Evolutionary conservation across 2,888 invertebrate genomes (phyloP), one percentile per base, ranked within the genome.

Genomic region (Xanthia togata): DNA sequence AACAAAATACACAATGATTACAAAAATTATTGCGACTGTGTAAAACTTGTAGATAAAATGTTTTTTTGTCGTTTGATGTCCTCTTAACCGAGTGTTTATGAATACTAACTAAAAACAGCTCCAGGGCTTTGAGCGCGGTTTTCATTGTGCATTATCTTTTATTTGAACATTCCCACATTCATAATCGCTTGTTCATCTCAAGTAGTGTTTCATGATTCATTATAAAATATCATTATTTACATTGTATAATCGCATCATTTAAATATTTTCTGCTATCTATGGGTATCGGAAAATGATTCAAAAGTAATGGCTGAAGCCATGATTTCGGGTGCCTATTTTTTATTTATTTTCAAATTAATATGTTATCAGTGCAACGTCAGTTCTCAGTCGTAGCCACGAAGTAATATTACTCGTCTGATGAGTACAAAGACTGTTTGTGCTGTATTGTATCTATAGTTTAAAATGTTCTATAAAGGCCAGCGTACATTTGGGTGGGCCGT

Each of bases 71-170:
- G 50, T 73, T 73, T 79, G 67, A 63, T 60, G 38, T 73, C 31
- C 31, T 70, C 57, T 68, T 85, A 81, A 76, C 70, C 55, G 73
- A 79, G 78, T 83, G 72, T 73, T 79, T 71, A 79, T 75, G 26
- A 67, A 64, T 79, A 81, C 78, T 84, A 87, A 83, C 81, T 84
- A 55, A 55, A n/a, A n/a, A 87, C 85, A 75, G 75, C 72, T 71
- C 20, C 65, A 76, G 41, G 47, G 78, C 68, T 85, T 81, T 67
- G 12, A 69, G 23, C 59, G 64, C 59, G 65, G 63, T 63, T 73
- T 57, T 78, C 69, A 69, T 47, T n/a, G 20, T 67, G 11, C 55
- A 71, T 70, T 60, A 65, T 57, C 26, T 26, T 53, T 44, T 26
- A 67, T 53, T 80, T 70, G 67, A 68, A 59, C 14, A 59, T 79